These are phyloP conservation scores for Drosophila nigricruria DNA, from an alignment of 2,888 invertebrate species.

Conservation along the genomic window DNA sequence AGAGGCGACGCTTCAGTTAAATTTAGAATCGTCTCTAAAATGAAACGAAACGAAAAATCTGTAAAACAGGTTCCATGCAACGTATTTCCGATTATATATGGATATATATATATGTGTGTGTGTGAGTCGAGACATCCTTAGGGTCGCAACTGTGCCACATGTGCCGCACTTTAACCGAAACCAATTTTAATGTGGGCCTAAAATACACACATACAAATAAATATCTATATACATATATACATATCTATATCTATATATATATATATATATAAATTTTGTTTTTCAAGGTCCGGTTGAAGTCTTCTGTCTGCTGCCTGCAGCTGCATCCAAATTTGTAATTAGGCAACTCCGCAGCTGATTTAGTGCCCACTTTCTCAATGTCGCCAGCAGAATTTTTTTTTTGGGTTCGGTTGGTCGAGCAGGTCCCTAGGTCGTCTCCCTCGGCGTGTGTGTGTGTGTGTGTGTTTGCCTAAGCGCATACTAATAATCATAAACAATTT, in stretches of 20 bases:
- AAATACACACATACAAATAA: conserved; percentile 10
- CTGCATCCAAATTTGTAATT: conserved; percentile 72
- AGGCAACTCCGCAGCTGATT: conserved; percentile 54
- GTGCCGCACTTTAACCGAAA: conserved; percentile 58
- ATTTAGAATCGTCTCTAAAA: conserved; percentile 61
- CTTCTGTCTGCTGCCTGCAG: conserved; percentile 64
- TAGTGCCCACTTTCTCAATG: conserved; percentile 67
- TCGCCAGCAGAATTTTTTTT: conserved; percentile 29
- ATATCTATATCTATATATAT: not conserved
- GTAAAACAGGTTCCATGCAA: conserved; percentile 67
- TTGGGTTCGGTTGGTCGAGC: not conserved
- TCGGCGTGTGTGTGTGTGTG: not conserved
- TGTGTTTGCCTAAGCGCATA: conserved; percentile 51
- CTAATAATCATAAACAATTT: conserved; percentile 68
- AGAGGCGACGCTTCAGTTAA: conserved; percentile 44
- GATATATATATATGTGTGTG: not conserved
- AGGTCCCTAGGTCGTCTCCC: conserved; percentile 11
- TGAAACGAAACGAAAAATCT: conserved; percentile 38
- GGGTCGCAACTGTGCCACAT: conserved; percentile 56
- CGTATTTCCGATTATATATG: conserved; percentile 39
- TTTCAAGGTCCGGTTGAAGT: conserved; percentile 65
- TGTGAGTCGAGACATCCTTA: conserved; percentile 38
- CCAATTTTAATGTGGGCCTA: conserved; percentile 57
- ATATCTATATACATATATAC: too few relatives aligned
- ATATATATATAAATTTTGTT: conserved; percentile 10